phyloP scores from a whole-genome alignment of 2,797 vertebrate species.

The Chaetodon trifasciatus region DNA sequence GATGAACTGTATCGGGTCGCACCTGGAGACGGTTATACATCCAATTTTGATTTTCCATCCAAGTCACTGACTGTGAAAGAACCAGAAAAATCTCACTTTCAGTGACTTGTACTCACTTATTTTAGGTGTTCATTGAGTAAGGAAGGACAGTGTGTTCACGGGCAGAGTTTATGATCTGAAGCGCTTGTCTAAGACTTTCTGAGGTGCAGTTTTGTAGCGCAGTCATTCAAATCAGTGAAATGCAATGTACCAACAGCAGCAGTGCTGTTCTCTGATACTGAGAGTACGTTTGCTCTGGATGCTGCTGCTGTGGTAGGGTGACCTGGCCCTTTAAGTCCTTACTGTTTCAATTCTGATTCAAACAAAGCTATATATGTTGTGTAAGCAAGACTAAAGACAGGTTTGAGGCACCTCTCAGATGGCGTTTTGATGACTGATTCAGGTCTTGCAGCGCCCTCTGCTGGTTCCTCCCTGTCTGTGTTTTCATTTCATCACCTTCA shows the following conservation, averaged over 20 bases:
- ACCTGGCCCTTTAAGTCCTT: background rate
- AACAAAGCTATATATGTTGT: too few species aligned
- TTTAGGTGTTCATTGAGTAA: background rate
- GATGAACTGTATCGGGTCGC: conserved; percentile 8
- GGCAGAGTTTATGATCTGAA: background rate
- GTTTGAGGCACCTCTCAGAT: background rate
- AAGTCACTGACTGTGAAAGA: background rate
- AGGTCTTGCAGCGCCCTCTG: conserved; percentile 72
- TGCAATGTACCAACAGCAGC: background rate
- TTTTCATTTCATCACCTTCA: background rate
- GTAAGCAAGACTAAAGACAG: background rate
- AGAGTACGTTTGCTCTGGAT: background rate
- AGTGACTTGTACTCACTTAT: background rate
- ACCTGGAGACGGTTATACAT: conserved; percentile 11
- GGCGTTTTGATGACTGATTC: background rate
- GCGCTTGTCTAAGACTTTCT: too few species aligned
- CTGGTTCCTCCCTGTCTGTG: conserved; percentile 40
- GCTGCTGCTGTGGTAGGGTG: too few species aligned
- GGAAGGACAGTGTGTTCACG: background rate
- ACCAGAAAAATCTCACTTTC: background rate
- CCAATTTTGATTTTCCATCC: background rate
- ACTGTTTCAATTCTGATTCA: too few species aligned
- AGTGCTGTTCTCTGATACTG: background rate
- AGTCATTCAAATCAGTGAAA: background rate
- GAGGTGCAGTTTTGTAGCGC: background rate